Evolutionary conservation across 2,113 vertebrate species (phyloP), one percentile per base, ranked within the genome.

Genomic region (Tragelaphus buxtoni): DNA sequence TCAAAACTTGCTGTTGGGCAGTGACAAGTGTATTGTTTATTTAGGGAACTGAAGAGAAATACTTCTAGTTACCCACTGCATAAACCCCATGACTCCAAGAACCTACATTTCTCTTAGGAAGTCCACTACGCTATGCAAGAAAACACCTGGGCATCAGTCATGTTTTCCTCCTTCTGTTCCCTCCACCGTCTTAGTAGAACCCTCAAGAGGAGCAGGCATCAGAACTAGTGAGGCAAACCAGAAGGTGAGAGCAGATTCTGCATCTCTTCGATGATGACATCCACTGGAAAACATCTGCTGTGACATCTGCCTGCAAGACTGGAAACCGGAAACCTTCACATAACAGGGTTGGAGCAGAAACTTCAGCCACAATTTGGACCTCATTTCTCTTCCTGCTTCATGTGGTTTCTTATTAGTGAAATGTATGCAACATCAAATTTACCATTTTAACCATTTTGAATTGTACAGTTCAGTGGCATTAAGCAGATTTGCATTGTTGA

Each of bases 221-320:
- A 0, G 55, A 42, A 83, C 83, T 74, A 65, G 51, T 69, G 94
- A 55, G 47, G 69, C 51, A 72, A 80, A 93, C 53, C 0, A 12
- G 8, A 96, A 90, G 90, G 77, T 69, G 61, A 92, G 92, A 79
- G 35, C 95, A 95, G 90, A 97, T 97, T 90, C 87, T 90, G 1
- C 0, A 61, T 32, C 6, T 55, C 22, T 77, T 10, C 1, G 0
- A 53, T 35, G 49, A 53, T 45, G 45, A 63, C 93, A 94, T 76
- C 81, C 55, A 81, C 84, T 56, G 30, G 47, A 77, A 91, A 85
- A 42, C 22, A 56, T 11, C 60, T 51, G 30, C 9, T 14, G 1
- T 55, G 32, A 47, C 22, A 47, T 58, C 35, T 45, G 45, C 51
- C 60, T 51, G 6, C 14, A 39, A 85, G 86, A 7, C 84, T 85